phyloP scores from a whole-genome alignment of 2,888 invertebrate genomes.

The Phrixothrix hirtus region DNA sequence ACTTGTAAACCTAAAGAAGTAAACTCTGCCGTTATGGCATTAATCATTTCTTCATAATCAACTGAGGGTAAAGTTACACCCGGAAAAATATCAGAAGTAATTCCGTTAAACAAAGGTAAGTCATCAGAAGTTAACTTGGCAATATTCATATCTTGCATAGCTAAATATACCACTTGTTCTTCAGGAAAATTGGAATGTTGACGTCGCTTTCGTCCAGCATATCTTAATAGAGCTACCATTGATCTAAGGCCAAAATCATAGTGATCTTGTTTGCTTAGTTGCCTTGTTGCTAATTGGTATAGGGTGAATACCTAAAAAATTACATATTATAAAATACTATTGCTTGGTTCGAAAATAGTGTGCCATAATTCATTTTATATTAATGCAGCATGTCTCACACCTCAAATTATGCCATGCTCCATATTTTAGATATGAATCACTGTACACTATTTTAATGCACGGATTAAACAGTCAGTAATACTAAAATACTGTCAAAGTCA shows the following conservation, averaged over 20 bases:
- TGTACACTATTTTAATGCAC: no score
- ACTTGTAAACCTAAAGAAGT: constrained; percentile 62
- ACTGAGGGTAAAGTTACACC: constrained; percentile 72
- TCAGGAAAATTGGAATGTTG: constrained; percentile 70
- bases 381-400: no score
- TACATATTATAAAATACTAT: not conserved
- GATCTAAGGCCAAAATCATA: constrained; percentile 90
- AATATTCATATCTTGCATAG: constrained; percentile 91
- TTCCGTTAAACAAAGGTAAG: constrained; percentile 82
- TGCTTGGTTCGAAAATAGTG: not conserved
- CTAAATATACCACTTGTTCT: constrained; percentile 74
- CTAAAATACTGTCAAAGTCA: no score
- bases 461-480: no score
- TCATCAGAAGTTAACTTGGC: constrained; percentile 84
- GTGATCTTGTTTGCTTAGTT: constrained; percentile 86
- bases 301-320: constrained; percentile 73
- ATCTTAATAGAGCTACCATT: constrained; percentile 81
- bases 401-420: no score
- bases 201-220: constrained; percentile 81
- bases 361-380: no score
- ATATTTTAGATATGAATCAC: no score
- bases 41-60: constrained; percentile 77
- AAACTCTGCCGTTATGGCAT: constrained; percentile 69
- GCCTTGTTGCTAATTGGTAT: constrained; percentile 82
- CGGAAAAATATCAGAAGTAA: constrained; percentile 86